Conservation (phyloP, 2,888 invertebrate species). For the Choristoneura rosaceana region DNA sequence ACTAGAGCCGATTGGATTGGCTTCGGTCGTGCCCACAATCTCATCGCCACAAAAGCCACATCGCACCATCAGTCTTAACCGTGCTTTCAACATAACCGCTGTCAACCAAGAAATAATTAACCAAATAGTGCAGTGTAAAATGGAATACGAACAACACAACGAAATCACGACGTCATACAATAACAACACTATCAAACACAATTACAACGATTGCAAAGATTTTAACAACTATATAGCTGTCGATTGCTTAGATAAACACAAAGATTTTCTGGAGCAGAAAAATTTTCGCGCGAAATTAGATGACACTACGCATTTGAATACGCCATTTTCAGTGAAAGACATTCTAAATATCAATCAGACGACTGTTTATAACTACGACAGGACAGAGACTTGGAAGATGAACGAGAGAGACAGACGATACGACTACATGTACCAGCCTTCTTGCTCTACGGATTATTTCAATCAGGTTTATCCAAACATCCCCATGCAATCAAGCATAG, state of each 20-base stretch:
- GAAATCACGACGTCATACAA: slow-evolving; percentile 73
- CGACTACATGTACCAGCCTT: slow-evolving; percentile 64
- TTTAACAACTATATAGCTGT: slow-evolving; percentile 62
- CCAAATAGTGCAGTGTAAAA: slow-evolving; percentile 63
- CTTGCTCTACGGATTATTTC: slow-evolving; percentile 68
- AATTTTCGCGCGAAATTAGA: slow-evolving; percentile 65
- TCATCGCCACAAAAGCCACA: slow-evolving; percentile 45
- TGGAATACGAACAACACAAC: slow-evolving; percentile 77
- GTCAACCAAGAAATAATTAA: slow-evolving; percentile 52
- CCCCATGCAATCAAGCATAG: slow-evolving; percentile 65
- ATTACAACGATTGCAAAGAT: slow-evolving; percentile 69
- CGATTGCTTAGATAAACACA: slow-evolving; percentile 56
- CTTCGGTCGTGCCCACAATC: slow-evolving; percentile 65
- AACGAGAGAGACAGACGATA: slow-evolving; percentile 65
- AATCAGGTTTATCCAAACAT: slow-evolving; percentile 67
- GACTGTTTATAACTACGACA: slow-evolving; percentile 64
- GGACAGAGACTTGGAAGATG: slow-evolving; percentile 69
- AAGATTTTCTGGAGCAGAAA: slow-evolving; percentile 55
- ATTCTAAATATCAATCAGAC: slow-evolving; percentile 73
- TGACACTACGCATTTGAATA: slow-evolving; percentile 59
- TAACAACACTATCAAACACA: slow-evolving; percentile 67
- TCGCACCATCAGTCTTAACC: slow-evolving; percentile 74
- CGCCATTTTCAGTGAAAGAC: slow-evolving; percentile 79
- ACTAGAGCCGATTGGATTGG: slow-evolving; percentile 71
- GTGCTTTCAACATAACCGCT: slow-evolving; percentile 68